Evolutionary conservation across 1,140 invertebrate species (phyloP).

Genomic region (Caenorhabditis latens): DNA sequence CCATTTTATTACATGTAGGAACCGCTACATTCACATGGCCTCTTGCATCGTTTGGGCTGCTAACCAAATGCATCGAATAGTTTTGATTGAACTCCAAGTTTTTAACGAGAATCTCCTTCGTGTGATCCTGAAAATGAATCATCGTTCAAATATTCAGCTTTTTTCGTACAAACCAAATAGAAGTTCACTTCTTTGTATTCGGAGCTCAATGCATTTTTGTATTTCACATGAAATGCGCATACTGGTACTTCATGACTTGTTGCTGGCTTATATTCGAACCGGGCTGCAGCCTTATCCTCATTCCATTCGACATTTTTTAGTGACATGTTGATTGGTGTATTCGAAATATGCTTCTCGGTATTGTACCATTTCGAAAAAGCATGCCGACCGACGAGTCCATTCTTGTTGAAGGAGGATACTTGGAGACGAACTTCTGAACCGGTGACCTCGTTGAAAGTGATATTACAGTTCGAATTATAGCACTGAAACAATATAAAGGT

Average conservation of each 20-base stretch:
- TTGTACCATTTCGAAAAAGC: not conserved
- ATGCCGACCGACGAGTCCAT: not conserved
- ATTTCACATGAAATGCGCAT: not conserved
- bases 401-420: not conserved
- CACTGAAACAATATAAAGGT: not conserved
- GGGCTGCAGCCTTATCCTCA: not conserved
- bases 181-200: not conserved
- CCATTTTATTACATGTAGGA: not conserved
- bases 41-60: too few relatives aligned
- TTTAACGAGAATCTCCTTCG: not conserved
- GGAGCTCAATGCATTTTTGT: not conserved
- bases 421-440: not conserved
- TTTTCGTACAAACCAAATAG: not conserved
- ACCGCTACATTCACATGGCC: not conserved
- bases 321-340: not conserved
- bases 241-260: not conserved
- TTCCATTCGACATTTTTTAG: conserved; percentile 15
- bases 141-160: not conserved
- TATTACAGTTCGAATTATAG: not conserved
- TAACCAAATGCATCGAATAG: not conserved
- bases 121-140: not conserved
- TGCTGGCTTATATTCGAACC: not conserved
- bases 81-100: not conserved
- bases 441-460: not conserved
- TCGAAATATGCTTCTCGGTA: not conserved